Evolutionary conservation across 1,140 invertebrate species (phyloP).

Genomic region (Drosophila subpulchrella): DNA sequence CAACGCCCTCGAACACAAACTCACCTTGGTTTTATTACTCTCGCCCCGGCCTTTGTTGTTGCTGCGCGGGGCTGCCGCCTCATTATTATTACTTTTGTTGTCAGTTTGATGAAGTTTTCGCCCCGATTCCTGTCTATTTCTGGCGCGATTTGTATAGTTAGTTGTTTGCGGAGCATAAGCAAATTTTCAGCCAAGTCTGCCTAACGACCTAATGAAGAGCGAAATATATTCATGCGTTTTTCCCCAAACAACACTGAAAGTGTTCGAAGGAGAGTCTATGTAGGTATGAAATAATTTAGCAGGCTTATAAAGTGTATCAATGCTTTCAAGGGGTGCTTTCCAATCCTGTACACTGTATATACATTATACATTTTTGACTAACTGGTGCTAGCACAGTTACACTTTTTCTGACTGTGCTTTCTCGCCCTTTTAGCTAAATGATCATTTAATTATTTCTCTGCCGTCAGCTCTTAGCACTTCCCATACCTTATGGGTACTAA

Average conservation of each 20-base stretch:
- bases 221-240: slow-evolving; percentile 33
- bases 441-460: slow-evolving; percentile 52
- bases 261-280: no score
- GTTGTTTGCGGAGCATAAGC: slow-evolving; percentile 17
- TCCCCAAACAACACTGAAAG: no score
- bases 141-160: slow-evolving; percentile 58
- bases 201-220: slow-evolving; percentile 22
- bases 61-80: slow-evolving; percentile 2
- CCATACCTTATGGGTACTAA: slow-evolving; percentile 57
- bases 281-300: no score
- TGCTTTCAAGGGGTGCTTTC: no score
- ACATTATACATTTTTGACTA: neutral
- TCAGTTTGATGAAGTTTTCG: slow-evolving; percentile 64
- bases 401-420: neutral
- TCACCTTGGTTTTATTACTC: slow-evolving; percentile 38
- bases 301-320: no score
- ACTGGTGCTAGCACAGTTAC: neutral
- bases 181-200: slow-evolving; percentile 29
- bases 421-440: slow-evolving; percentile 28
- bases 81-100: slow-evolving; percentile 63
- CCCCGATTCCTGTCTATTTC: slow-evolving; percentile 52
- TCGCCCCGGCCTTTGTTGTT: slow-evolving; percentile 9
- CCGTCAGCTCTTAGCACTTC: slow-evolving; percentile 40
- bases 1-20: neutral
- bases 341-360: no score